Percentiles rank a stretch among this genome's conserved stretches.
These are phyloP conservation scores for Caenorhabditis sp. DNA, from an alignment of 2,888 invertebrate species.

Conservation along the genomic window DNA sequence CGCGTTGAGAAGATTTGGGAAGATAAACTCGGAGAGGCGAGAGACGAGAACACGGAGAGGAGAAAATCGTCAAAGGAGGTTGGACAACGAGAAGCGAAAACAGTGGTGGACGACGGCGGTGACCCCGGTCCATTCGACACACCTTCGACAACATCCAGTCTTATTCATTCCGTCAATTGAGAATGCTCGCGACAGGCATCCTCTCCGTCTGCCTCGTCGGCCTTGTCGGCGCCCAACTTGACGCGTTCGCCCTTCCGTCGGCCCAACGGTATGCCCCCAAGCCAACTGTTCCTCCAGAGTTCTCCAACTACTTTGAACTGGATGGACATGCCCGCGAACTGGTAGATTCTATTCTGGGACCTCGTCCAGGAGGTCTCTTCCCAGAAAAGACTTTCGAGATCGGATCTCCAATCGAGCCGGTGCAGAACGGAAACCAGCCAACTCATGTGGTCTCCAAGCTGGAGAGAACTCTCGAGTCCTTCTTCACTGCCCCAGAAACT, in stretches of 20 bases:
- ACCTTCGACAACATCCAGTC: conserved; percentile 53
- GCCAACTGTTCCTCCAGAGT: conserved; percentile 78
- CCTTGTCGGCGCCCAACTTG: conserved; percentile 61
- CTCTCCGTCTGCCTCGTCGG: conserved; percentile 53
- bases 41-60: conserved; percentile 25
- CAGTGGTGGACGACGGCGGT: conserved; percentile 22
- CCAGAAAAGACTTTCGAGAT: conserved; percentile 79
- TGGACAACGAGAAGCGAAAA: conserved; percentile 47
- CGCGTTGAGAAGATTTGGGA: conserved; percentile 47
- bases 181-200: conserved; percentile 58
- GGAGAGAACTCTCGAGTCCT: conserved; percentile 76
- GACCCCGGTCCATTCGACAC: conserved; percentile 57
- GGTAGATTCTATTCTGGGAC: conserved; percentile 77
- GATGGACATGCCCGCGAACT: conserved; percentile 79
- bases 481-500: conserved; percentile 76
- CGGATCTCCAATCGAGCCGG: conserved; percentile 53
- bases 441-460: conserved; percentile 68
- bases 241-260: conserved; percentile 70
- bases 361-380: conserved; percentile 78
- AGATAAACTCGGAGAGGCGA: conserved; percentile 49
- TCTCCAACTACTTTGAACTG: conserved; percentile 77
- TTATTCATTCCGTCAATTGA: conserved; percentile 48
- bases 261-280: conserved; percentile 73
- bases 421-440: conserved; percentile 53
- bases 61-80: conserved; percentile 35